Conservation (phyloP, 2,888 invertebrate genomes). For the Cryptops parisi region DNA sequence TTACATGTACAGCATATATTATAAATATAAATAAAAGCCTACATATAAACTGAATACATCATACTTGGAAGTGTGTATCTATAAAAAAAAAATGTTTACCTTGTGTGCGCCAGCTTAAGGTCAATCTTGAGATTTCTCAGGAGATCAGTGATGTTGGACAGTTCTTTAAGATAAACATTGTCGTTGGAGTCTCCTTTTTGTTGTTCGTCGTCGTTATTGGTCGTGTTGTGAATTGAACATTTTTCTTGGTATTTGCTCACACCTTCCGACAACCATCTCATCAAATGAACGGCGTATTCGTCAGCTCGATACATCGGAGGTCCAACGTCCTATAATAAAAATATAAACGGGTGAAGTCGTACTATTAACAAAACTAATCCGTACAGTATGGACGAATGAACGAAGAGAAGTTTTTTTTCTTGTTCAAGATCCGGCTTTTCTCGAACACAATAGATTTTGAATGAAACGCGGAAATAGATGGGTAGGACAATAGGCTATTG, state of each 20-base stretch:
- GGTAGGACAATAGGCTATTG: no score
- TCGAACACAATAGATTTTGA: no score
- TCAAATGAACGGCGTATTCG: conserved; percentile 17
- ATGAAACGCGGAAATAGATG: no score
- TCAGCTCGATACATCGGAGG: conserved; percentile 19
- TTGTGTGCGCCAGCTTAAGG: conserved; percentile 70
- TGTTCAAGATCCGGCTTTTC: no score
- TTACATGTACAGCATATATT: no score
- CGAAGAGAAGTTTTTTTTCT: no score
- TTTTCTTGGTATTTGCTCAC: conserved; percentile 10
- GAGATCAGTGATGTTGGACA: conserved; percentile 63
- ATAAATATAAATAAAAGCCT: no score
- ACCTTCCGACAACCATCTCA: conserved; percentile 16
- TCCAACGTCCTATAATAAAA: conserved; percentile 17
- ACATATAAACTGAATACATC: no score
- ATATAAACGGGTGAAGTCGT: no score
- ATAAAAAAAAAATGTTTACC: conserved; percentile 39
- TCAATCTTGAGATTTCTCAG: conserved; percentile 74
- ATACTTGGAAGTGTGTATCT: not conserved
- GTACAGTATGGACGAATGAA: no score
- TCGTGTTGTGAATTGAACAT: not conserved
- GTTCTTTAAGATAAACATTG: conserved; percentile 17
- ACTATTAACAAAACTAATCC: no score
- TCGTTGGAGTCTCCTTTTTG: conserved; percentile 8
- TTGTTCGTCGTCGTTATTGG: conserved; percentile 2